These are phyloP conservation scores for Antedon bifida DNA, from an alignment of 35 echinoderm and acorn worm species.

Conservation along the genomic window DNA sequence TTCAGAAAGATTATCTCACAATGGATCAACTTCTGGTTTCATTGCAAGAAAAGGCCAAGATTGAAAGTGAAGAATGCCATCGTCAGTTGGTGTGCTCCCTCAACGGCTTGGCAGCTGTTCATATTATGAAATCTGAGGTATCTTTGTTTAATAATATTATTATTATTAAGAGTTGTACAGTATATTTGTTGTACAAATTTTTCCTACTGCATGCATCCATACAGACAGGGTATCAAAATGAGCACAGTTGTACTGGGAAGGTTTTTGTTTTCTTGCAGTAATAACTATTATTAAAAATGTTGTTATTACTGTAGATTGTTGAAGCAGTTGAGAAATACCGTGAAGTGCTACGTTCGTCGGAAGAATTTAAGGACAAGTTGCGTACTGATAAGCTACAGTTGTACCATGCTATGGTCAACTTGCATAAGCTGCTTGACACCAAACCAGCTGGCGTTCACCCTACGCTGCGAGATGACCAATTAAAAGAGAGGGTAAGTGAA, in stretches of 20 bases:
- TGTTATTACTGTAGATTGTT: conserved; percentile 14
- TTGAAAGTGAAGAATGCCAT: conserved; percentile 78
- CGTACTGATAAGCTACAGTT: conserved; percentile 77
- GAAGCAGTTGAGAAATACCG: conserved; percentile 69
- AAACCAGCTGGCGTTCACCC: conserved; percentile 64
- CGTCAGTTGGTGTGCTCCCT: conserved; percentile 71
- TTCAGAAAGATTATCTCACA: conserved; percentile 67
- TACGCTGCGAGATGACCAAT: conserved; percentile 43
- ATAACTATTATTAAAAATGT: too few species aligned
- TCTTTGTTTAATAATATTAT: too few species aligned
- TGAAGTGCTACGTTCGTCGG: conserved; percentile 52
- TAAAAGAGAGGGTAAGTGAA: conserved; percentile 31
- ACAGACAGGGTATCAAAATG: too few species aligned
- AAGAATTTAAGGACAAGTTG: conserved; percentile 72
- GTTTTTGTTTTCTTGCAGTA: too few species aligned
- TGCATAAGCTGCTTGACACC: conserved; percentile 33
- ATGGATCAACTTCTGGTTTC: conserved; percentile 76
- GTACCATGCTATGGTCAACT: conserved; percentile 74
- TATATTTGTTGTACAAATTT: too few species aligned
- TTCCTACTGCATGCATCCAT: too few species aligned
- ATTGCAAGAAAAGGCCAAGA: conserved; percentile 55
- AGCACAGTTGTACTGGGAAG: too few species aligned
- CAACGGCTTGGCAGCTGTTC: conserved; percentile 69
- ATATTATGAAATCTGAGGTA: conserved; percentile 83
- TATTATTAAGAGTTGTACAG: too few species aligned